phyloP scores from a whole-genome alignment of 2,888 invertebrate species.

The Thalpophila matura region DNA sequence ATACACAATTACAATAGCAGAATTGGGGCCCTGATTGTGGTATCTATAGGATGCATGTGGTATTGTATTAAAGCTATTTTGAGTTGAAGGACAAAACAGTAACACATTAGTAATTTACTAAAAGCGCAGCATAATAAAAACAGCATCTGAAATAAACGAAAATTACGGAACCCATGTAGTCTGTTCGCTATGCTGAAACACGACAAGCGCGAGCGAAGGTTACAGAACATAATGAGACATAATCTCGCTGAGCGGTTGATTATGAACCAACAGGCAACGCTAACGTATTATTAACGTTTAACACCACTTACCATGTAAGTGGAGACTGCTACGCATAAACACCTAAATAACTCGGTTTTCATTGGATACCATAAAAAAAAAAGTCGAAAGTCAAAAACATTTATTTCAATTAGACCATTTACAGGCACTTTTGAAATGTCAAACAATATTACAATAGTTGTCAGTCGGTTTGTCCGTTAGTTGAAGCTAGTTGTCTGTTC shows the following conservation, averaged over 20 bases:
- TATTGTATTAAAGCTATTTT: too few species aligned
- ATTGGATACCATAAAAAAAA: too few species aligned
- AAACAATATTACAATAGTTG: too few species aligned
- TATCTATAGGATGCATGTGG: too few species aligned
- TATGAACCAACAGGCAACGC: slow-evolving; percentile 30
- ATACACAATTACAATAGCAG: too few species aligned
- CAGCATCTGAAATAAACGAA: slow-evolving; percentile 1
- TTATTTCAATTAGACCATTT: too few species aligned
- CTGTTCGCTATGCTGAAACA: slow-evolving; percentile 36
- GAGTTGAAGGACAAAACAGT: background rate
- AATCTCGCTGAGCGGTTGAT: slow-evolving; percentile 49
- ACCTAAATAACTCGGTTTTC: too few species aligned
- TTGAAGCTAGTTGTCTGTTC: too few species aligned
- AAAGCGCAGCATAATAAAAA: slow-evolving; percentile 29
- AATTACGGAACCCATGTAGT: background rate
- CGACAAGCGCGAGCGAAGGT: slow-evolving; percentile 22
- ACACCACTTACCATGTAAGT: slow-evolving; percentile 9
- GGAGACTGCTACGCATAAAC: background rate
- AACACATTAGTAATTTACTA: background rate
- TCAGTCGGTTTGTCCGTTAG: too few species aligned
- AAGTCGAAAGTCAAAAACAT: too few species aligned
- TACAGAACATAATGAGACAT: slow-evolving; percentile 27
- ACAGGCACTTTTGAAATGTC: too few species aligned
- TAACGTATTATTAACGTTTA: slow-evolving; percentile 9
- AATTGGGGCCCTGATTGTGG: too few species aligned